Conservation (phyloP, 2,113 vertebrate species). For the Urocynchramus pylzowi region DNA sequence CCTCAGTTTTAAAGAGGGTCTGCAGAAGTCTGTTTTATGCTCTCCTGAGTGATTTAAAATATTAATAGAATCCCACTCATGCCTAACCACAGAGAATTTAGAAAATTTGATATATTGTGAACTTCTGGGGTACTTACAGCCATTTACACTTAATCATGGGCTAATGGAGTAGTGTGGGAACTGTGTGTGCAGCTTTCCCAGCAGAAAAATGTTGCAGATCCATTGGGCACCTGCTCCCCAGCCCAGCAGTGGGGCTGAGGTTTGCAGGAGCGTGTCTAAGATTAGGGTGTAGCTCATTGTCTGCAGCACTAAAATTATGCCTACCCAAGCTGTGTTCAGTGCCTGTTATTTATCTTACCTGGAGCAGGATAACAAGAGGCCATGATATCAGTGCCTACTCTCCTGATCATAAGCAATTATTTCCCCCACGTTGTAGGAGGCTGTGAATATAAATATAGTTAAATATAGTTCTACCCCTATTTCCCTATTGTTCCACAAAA, state of each 20-base stretch:
- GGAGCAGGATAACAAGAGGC: neutral
- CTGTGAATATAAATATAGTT: neutral
- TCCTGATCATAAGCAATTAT: neutral
- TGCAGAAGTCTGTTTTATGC: neutral
- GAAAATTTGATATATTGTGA: neutral
- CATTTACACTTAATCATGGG: neutral
- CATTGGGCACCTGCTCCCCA: neutral
- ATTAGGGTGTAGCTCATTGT: neutral
- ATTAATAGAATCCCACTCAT: neutral
- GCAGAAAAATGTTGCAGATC: neutral
- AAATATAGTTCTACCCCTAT: neutral
- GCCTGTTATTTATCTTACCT: neutral
- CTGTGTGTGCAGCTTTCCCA: neutral
- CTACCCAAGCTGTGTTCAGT: neutral
- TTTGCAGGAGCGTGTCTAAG: neutral
- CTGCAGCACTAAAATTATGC: neutral
- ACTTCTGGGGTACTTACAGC: neutral
- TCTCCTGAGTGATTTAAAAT: neutral
- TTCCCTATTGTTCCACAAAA: neutral
- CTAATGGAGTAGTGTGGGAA: neutral
- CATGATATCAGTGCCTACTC: neutral
- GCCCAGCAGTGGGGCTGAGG: accelerated
- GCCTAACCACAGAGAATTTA: neutral
- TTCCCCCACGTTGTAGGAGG: neutral
- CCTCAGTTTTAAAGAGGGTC: neutral